A percentile compares a stretch with the other conserved stretches of the same genome.
Evolutionary conservation across 2,797 vertebrate genomes (phyloP).

Genomic region (Erpetoichthys calabaricus): DNA sequence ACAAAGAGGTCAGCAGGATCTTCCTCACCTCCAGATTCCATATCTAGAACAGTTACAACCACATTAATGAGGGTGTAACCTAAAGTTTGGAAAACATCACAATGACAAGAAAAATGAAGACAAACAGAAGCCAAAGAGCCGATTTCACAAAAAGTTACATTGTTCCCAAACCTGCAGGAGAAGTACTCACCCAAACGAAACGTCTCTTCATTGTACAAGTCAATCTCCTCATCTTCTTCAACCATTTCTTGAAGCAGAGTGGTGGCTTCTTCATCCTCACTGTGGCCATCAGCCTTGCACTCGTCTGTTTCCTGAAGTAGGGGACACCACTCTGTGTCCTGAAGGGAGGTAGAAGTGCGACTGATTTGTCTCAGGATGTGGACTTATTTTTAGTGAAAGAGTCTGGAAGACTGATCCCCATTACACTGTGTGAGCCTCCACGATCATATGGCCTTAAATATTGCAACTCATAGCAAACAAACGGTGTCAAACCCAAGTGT

Average conservation of each 20-base stretch:
- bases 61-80: no score
- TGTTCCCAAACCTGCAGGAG: no score
- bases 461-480: no score
- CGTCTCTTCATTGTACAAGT: slow-evolving; percentile 69
- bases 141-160: no score
- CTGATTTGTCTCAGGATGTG: no score
- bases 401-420: no score
- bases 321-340: slow-evolving; percentile 22
- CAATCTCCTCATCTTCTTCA: slow-evolving; percentile 64
- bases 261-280: slow-evolving; percentile 34
- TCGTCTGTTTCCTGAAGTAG: slow-evolving; percentile 31
- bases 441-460: no score
- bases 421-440: no score
- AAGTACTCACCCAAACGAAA: slow-evolving; percentile 59
- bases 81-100: no score
- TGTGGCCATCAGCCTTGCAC: slow-evolving; percentile 28
- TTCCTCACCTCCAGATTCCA: slow-evolving; percentile 29
- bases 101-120: neutral
- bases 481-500: no score
- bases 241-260: slow-evolving; percentile 58
- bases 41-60: slow-evolving; percentile 3
- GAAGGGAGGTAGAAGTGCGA: neutral
- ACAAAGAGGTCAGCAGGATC: slow-evolving; percentile 23
- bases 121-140: no score
- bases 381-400: no score